Conservation (phyloP, 1,140 invertebrate species). For the Drosophila yakuba region DNA sequence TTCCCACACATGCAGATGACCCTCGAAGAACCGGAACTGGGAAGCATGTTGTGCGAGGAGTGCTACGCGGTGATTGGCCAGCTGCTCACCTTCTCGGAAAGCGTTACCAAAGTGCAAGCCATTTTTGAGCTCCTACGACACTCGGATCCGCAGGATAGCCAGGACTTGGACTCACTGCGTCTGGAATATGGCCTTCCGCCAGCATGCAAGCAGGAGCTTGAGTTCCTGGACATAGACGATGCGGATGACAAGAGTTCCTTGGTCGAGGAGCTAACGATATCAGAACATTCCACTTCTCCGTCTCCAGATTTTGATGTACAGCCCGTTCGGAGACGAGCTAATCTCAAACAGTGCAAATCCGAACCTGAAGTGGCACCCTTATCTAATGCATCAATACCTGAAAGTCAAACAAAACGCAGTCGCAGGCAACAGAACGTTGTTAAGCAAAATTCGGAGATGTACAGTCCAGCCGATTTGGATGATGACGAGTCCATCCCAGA, state of each 20-base stretch:
- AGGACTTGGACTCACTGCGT: conserved; percentile 37
- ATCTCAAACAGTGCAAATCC: background rate
- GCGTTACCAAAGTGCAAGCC: conserved; percentile 65
- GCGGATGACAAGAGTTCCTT: background rate
- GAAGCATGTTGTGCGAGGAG: conserved; percentile 51
- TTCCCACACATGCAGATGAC: conserved; percentile 36
- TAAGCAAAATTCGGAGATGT: background rate
- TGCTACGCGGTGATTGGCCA: conserved; percentile 41
- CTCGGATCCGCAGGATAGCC: conserved; percentile 29
- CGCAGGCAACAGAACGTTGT: background rate
- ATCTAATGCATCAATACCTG: background rate
- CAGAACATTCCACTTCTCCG: background rate
- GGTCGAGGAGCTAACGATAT: background rate
- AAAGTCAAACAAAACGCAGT: background rate
- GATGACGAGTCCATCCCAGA: background rate
- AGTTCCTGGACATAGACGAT: background rate
- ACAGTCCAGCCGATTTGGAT: background rate
- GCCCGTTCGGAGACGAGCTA: background rate
- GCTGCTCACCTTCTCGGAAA: conserved; percentile 35
- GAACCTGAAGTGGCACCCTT: background rate
- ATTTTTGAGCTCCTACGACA: conserved; percentile 66
- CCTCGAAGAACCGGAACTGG: conserved; percentile 52
- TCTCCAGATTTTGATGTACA: background rate
- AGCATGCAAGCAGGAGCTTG: background rate
- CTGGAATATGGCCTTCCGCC: conserved; percentile 42